These are phyloP conservation scores for Formica exsecta DNA, from an alignment of 1,140 invertebrate genomes.

Conservation along the genomic window DNA sequence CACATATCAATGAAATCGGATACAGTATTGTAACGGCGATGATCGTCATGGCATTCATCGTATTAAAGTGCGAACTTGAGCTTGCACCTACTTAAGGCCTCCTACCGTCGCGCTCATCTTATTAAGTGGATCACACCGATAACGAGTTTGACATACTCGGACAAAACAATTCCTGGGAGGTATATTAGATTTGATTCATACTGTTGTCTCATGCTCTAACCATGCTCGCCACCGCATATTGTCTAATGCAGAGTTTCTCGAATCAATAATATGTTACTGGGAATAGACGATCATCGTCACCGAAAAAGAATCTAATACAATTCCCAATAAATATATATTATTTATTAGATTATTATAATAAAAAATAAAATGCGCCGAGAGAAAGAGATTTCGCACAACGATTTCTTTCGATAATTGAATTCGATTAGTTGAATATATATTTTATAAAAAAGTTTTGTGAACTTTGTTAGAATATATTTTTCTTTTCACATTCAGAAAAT, in stretches of 20 bases:
- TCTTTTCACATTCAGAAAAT: not conserved
- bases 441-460: not conserved
- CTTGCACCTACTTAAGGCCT: constrained; percentile 42
- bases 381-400: not conserved
- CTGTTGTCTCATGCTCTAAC: not conserved
- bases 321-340: not conserved
- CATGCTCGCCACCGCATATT: not conserved
- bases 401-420: constrained; percentile 3
- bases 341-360: not conserved
- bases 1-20: not conserved
- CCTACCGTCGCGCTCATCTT: not conserved
- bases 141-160: constrained; percentile 29
- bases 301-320: not conserved
- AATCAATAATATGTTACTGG: not conserved
- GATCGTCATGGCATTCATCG: not conserved
- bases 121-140: constrained; percentile 51
- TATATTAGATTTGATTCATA: constrained; percentile 47
- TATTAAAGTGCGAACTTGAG: constrained; percentile 50
- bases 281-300: not conserved
- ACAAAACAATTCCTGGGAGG: constrained; percentile 27
- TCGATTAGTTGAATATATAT: not conserved
- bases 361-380: not conserved
- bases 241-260: constrained; percentile 2
- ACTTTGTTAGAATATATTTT: not conserved
- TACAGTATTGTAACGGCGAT: not conserved